phyloP scores from a whole-genome alignment of 2,797 vertebrate genomes.

The Onychomys torridus region DNA sequence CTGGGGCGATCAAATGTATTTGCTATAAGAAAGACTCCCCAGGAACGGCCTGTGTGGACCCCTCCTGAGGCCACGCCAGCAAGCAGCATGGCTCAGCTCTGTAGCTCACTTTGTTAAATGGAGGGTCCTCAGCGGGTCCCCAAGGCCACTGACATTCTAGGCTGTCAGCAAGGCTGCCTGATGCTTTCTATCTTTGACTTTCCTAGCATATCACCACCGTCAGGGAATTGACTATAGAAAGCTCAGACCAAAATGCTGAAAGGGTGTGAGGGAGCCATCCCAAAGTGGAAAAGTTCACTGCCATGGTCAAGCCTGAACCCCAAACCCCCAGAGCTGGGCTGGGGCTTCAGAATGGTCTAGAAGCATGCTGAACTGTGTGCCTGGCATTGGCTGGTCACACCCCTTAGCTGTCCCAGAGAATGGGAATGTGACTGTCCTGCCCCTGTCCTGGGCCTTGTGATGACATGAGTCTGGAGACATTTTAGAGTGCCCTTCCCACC shows the following conservation, averaged over 20 bases:
- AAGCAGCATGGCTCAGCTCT: too few species aligned
- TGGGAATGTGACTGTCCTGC: fast-evolving
- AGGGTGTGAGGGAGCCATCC: not conserved
- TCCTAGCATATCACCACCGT: not conserved
- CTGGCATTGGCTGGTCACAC: fast-evolving
- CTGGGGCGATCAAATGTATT: not conserved
- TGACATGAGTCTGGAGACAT: fast-evolving
- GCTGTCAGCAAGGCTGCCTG: fast-evolving
- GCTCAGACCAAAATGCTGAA: not conserved
- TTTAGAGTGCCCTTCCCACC: not conserved
- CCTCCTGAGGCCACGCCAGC: fast-evolving
- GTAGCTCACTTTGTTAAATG: not conserved
- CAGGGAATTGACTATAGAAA: too few species aligned
- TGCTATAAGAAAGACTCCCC: not conserved
- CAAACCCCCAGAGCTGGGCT: not conserved
- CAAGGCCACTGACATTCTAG: not conserved
- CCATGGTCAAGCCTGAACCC: not conserved
- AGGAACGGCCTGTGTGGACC: fast-evolving
- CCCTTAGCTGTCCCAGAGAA: not conserved
- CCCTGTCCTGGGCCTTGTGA: not conserved
- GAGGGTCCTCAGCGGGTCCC: not conserved
- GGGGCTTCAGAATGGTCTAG: not conserved
- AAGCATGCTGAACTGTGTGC: not conserved
- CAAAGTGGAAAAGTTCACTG: not conserved
- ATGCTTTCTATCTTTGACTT: not conserved